Conservation (phyloP, 1,140 invertebrate genomes). For the Ericerus pela region DNA sequence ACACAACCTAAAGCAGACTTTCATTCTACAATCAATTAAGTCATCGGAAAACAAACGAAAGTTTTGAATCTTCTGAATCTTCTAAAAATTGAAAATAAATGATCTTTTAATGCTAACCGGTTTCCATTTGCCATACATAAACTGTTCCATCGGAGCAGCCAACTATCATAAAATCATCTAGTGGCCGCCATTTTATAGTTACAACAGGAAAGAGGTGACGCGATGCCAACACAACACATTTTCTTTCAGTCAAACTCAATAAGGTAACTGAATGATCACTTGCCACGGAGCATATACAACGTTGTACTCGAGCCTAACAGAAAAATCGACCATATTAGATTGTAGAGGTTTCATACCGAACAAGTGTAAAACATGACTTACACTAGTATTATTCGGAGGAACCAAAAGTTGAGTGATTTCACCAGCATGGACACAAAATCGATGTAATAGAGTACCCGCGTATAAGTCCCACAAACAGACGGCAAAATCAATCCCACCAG, state of each 20-base stretch:
- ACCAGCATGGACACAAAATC: slow-evolving; percentile 91
- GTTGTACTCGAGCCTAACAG: slow-evolving; percentile 70
- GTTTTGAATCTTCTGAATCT: no score
- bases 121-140: slow-evolving; percentile 99
- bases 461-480: slow-evolving; percentile 96
- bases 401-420: slow-evolving; percentile 82
- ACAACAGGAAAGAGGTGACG: slow-evolving; percentile 92
- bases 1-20: not conserved
- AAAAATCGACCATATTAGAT: not conserved
- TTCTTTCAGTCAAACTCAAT: slow-evolving; percentile 81
- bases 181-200: slow-evolving; percentile 89
- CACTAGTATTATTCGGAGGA: slow-evolving; percentile 80
- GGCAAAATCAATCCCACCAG: slow-evolving; percentile 93
- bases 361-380: slow-evolving; percentile 35
- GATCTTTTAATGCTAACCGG: no score
- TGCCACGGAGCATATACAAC: slow-evolving; percentile 91
- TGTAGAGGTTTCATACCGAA: not conserved
- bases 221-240: slow-evolving; percentile 87
- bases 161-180: slow-evolving; percentile 96
- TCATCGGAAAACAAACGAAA: not conserved
- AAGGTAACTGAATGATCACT: slow-evolving; percentile 94
- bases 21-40: not conserved
- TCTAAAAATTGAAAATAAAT: no score
- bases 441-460: slow-evolving; percentile 71
- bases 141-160: slow-evolving; percentile 95